Percentiles rank a stretch among this genome's conserved stretches.
These are phyloP conservation scores for Callosobruchus maculatus DNA, from an alignment of 2,888 invertebrate species.

Conservation along the genomic window DNA sequence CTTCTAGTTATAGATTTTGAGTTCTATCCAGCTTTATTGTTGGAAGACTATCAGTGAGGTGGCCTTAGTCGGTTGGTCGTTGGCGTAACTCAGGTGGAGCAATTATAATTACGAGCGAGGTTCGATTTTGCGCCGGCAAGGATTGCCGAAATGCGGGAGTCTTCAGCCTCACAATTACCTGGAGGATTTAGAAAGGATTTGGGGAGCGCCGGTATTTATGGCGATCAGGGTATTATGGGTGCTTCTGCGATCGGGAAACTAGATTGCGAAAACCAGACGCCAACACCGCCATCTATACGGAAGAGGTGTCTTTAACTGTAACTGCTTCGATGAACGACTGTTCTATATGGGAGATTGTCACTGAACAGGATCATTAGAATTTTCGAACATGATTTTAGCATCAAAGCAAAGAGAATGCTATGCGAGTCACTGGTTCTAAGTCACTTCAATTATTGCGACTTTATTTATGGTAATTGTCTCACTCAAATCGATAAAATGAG, in stretches of 20 bases:
- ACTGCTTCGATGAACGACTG: not conserved
- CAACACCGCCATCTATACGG: not conserved
- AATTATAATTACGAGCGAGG: not conserved
- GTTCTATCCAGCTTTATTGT: not conserved
- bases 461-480: too few relatives aligned
- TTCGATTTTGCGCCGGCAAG: not conserved
- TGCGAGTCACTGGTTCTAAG: too few relatives aligned
- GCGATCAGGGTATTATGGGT: not conserved
- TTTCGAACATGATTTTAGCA: too few relatives aligned
- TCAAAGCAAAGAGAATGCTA: too few relatives aligned
- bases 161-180: not conserved
- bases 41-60: not conserved
- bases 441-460: too few relatives aligned
- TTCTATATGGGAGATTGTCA: not conserved
- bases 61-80: too few relatives aligned
- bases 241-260: not conserved
- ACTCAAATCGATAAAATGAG: too few relatives aligned
- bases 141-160: not conserved
- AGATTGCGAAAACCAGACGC: not conserved
- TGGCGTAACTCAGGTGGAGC: not conserved
- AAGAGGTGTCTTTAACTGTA: not conserved
- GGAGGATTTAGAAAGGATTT: not conserved
- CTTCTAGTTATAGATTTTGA: too few relatives aligned
- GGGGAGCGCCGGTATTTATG: not conserved
- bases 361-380: not conserved